Evolutionary conservation across 2,888 invertebrate genomes (phyloP), one percentile per base, ranked within the genome.

Genomic region (Halictus ligatus): DNA sequence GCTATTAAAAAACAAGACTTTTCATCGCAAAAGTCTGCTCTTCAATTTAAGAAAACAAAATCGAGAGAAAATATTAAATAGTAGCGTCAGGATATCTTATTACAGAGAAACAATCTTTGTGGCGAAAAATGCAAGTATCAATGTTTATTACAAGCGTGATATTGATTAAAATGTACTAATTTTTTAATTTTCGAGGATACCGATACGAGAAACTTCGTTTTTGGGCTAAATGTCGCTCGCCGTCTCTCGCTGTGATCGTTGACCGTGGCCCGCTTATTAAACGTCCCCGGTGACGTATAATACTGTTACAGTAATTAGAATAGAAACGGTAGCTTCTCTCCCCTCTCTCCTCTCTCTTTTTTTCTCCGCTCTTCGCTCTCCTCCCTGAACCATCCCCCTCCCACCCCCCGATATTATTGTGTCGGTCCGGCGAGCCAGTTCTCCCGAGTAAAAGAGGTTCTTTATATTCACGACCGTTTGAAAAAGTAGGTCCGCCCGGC

Each of bases 291-390:
- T 79, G 76, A 81, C 84, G 77, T 71, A 79, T 75, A 82, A 86
- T 80, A 80, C 83, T 73, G 84, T 85, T 78, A 75, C 72, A 54
- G 78, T 90, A 87, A 90, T 90, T 89, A 87, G 81, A 85, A 84
- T 85, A 78, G 80, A 77, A 84, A 60, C 80, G 67, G 40, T 2
- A 48, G 25, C 7, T 3, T 1, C 18, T n/a, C 72, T 21, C 12
- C 2, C 60, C 18, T 7, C 67, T 29, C 67, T 64, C 15, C 29
- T 13, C 1, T 15, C 4, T 6, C n/a, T 25, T 64, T 13, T 1
- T 15, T 10, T 6, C n/a, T 25, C 13, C 25, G 46, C 58, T 48
- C n/a, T 69, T 43, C n/a, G 1, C 58, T n/a, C n/a, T 1, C 58
- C n/a, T n/a, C n/a, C n/a, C n/a, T 12, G n/a, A 1, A 5, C 4